Percentiles rank a stretch among this genome's conserved stretches.
These are phyloP conservation scores for Spea hammondii DNA, from an alignment of 2,797 vertebrate species.

Conservation along the genomic window DNA sequence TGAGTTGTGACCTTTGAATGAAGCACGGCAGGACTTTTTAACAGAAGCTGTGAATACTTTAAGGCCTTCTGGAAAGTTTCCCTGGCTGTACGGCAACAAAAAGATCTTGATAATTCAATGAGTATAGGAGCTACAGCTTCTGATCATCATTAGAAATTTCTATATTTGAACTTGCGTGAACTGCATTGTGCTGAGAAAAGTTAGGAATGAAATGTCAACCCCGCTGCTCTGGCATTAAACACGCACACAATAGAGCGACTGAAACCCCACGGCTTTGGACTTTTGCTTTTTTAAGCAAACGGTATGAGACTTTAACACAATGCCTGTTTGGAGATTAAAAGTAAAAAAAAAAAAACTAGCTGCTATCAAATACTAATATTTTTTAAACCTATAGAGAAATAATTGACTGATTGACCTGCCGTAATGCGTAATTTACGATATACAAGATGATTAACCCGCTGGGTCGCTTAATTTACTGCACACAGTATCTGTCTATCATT, in stretches of 20 bases:
- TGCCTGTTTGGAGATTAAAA: conserved; percentile 30
- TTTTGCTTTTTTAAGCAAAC: conserved; percentile 19
- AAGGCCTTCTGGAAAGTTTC: conserved; percentile 63
- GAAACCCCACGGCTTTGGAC: conserved; percentile 44
- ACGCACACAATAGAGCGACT: conserved; percentile 57
- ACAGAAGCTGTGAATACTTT: conserved; percentile 63
- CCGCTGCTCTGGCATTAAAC: conserved; percentile 56
- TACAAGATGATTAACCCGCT: no score
- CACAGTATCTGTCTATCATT: no score
- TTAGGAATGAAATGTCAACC: conserved; percentile 64
- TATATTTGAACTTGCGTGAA: conserved; percentile 59
- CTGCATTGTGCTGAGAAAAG: conserved; percentile 57
- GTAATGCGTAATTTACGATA: no score
- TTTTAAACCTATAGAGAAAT: no score
- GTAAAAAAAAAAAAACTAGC: background rate
- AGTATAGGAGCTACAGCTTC: conserved; percentile 57
- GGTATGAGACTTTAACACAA: conserved; percentile 16
- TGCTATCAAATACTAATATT: no score
- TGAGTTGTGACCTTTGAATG: conserved; percentile 66
- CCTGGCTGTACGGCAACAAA: conserved; percentile 62
- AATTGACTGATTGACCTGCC: no score
- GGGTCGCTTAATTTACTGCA: no score
- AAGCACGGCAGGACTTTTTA: conserved; percentile 62
- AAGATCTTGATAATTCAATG: conserved; percentile 57
- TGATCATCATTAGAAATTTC: conserved; percentile 61